phyloP scores from a whole-genome alignment of 2,113 vertebrate genomes.

The Tupaia chinensis region DNA sequence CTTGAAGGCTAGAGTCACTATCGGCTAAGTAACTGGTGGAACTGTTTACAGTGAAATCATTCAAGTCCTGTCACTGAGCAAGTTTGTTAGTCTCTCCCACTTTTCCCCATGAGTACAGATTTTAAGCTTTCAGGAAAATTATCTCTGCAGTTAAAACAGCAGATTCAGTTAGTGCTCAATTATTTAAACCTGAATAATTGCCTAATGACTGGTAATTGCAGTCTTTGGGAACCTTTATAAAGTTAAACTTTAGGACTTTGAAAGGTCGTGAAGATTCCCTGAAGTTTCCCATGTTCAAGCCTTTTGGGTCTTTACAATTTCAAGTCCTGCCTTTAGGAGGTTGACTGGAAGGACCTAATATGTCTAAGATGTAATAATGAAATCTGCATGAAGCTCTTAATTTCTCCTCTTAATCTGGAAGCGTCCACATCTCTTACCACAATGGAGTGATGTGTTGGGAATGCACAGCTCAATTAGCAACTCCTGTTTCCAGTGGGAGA shows the following conservation, averaged over 20 bases:
- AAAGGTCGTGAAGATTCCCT: constrained; percentile 38
- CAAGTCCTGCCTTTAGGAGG: constrained; percentile 5
- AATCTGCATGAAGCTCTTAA: constrained; percentile 71
- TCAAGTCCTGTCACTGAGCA: not conserved
- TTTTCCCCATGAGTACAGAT: not conserved
- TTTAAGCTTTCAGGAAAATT: constrained; percentile 65
- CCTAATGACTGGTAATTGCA: constrained; percentile 56
- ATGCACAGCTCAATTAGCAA: constrained; percentile 61
- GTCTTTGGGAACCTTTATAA: constrained; percentile 55
- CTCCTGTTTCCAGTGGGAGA: constrained; percentile 38
- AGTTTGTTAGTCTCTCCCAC: not conserved
- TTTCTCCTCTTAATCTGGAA: constrained; percentile 45
- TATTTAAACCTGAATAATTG: constrained; percentile 77
- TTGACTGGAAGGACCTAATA: constrained; percentile 6
- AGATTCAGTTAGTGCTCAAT: constrained; percentile 73
- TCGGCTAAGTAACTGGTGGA: not conserved
- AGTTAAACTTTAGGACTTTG: constrained; percentile 62
- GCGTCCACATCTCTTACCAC: constrained; percentile 32
- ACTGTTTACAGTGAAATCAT: not conserved
- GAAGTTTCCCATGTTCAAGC: not conserved
- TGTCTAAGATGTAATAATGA: constrained; percentile 68
- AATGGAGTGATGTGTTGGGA: constrained; percentile 37
- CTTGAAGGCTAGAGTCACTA: not conserved
- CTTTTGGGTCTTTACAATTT: constrained; percentile 38
- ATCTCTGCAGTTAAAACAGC: constrained; percentile 73